Conservation (phyloP, 1,140 invertebrate species). For the Potamilus streckersoni region DNA sequence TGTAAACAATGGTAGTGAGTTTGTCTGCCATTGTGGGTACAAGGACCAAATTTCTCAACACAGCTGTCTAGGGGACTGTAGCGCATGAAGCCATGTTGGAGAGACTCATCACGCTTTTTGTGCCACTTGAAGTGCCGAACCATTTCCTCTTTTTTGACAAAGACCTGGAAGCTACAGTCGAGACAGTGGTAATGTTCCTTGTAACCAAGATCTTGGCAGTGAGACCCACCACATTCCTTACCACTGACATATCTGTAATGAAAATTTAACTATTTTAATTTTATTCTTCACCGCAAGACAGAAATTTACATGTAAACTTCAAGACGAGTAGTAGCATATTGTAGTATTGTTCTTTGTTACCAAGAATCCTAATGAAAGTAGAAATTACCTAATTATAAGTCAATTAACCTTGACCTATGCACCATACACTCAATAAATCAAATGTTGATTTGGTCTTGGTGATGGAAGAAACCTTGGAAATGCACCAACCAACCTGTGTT, state of each 20-base stretch:
- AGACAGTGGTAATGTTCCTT: conserved; percentile 97
- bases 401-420: too few species aligned
- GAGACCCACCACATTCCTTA: conserved; percentile 81
- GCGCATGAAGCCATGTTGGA: conserved; percentile 96
- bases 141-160: conserved; percentile 99
- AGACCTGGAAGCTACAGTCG: conserved; percentile 85
- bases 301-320: too few species aligned
- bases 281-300: too few species aligned
- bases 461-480: too few species aligned
- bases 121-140: conserved; percentile 99
- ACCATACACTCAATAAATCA: too few species aligned
- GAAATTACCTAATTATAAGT: too few species aligned
- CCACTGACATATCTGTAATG: conserved; percentile 74
- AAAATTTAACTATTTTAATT: conserved; percentile 1
- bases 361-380: too few species aligned
- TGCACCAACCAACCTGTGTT: too few species aligned
- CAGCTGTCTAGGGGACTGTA: conserved; percentile 94
- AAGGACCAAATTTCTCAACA: conserved; percentile 79
- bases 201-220: conserved; percentile 86
- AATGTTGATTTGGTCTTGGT: too few species aligned
- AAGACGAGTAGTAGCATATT: too few species aligned
- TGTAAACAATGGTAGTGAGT: conserved; percentile 99
- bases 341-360: too few species aligned
- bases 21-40: conserved; percentile 95
- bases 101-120: conserved; percentile 96